Conservation (phyloP, 2,888 invertebrate genomes). For the Tenodera sinensis region DNA sequence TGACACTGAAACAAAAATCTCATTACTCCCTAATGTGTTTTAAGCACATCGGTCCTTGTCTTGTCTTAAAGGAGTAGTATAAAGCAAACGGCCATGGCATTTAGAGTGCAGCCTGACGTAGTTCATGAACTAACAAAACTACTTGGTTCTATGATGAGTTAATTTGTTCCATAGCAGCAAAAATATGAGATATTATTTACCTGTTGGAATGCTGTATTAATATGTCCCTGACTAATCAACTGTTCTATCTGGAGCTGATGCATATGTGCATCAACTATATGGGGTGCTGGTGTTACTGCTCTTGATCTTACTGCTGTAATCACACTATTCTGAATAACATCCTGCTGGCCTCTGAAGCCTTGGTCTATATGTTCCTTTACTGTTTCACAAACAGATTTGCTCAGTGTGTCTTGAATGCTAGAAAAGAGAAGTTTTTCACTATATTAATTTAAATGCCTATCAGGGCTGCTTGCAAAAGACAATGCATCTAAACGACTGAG, state of each 20-base stretch:
- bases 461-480: too few species aligned
- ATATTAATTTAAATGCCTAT: too few species aligned
- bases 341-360: slow-evolving; percentile 58
- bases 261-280: slow-evolving; percentile 55
- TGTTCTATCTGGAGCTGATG: slow-evolving; percentile 67
- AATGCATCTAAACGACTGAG: too few species aligned
- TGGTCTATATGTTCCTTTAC: slow-evolving; percentile 47
- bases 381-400: slow-evolving; percentile 41
- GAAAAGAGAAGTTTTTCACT: slow-evolving; percentile 24
- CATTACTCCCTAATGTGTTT: too few species aligned
- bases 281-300: slow-evolving; percentile 71
- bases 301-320: slow-evolving; percentile 62
- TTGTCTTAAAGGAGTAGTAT: too few species aligned
- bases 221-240: slow-evolving; percentile 65
- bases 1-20: too few species aligned
- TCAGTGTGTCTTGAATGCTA: slow-evolving; percentile 49
- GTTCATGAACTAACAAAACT: too few species aligned
- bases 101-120: too few species aligned
- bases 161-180: too few species aligned
- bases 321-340: slow-evolving; percentile 56
- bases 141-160: too few species aligned
- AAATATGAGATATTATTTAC: slow-evolving; percentile 35
- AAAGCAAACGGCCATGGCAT: too few species aligned
- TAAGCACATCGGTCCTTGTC: too few species aligned
- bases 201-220: slow-evolving; percentile 82